Base-by-base conservation (phyloP, 2,888 invertebrate genomes). In the Chirona hameri region DNA sequence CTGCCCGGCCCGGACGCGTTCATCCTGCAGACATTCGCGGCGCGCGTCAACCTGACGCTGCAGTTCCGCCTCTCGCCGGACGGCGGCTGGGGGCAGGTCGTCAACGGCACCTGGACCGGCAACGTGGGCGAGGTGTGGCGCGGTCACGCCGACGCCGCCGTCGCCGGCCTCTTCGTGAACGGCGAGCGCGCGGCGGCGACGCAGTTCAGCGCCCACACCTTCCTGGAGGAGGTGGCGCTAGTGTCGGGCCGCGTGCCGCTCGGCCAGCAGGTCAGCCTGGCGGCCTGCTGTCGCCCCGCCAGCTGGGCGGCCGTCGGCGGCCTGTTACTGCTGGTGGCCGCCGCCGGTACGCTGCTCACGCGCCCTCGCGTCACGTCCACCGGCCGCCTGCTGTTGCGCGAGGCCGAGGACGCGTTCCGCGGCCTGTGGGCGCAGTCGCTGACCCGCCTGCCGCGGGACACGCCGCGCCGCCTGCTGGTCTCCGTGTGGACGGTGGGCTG, bases 131-230 rank as follows among this genome's bases (percentile, higher is more conserved):
- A 39, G 24, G 81, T 81, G 39, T 57, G 9, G 7, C 60, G 60
- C n/a, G 39, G 69, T n/a, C 46, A 27, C n/a, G 81, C 69, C 9
- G 81, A 81, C 69, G 60, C 69, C n/a, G 81, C 81, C 81, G 31
- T 81, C 21, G n/a, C 76, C 76, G 76, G 39, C 21, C 31, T 76
- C 39, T 76, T 76, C 76, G 39, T 76, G 31, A 76, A n/a, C 76
- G 76, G 39, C 76, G 39, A 39, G 39, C 76, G 76, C 7, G 76
- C 39, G 39, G 5, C 18, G 5, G 76, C 29, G 4, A 24, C 15
- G 15, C 76, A 76, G 76, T 76, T 76, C 76, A 76, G 76, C 76
- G 27, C 39, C 3, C 31, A 76, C 39, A 76, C 29, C 31, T 76
- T 31, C 76, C 15, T 76, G 21, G 76, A 76, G 76, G 76, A 76